phyloP scores from a whole-genome alignment of 1,140 invertebrate species.

The Cecropterus lyciades region DNA sequence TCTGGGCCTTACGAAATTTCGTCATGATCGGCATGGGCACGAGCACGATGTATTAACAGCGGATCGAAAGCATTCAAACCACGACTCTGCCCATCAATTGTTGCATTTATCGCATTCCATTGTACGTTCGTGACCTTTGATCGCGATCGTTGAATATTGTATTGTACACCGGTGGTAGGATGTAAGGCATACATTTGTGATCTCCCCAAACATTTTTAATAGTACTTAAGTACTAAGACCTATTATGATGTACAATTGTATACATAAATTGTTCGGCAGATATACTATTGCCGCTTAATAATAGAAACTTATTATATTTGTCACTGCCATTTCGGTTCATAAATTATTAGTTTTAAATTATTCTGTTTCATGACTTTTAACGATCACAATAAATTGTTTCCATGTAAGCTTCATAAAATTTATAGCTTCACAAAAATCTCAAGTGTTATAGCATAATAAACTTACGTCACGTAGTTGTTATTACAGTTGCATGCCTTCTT shows the following conservation, averaged over 20 bases:
- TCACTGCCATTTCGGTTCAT: no score
- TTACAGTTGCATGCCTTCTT: slow-evolving; percentile 20
- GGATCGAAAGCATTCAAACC: slow-evolving; percentile 46
- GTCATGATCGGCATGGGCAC: slow-evolving; percentile 14
- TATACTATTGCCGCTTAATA: no score
- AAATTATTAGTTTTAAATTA: no score
- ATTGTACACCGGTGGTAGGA: slow-evolving; percentile 8
- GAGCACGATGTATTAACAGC: slow-evolving; percentile 26
- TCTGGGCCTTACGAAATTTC: slow-evolving; percentile 24
- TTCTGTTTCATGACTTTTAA: no score
- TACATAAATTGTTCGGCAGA: no score
- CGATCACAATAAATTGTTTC: no score
- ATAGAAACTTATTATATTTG: no score
- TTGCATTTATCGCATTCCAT: slow-evolving; percentile 61
- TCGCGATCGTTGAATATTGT: slow-evolving; percentile 42
- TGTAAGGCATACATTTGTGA: slow-evolving; percentile 11
- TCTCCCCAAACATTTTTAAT: background rate
- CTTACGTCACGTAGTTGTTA: slow-evolving; percentile 13
- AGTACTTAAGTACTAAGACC: background rate
- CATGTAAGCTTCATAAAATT: no score
- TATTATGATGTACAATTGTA: no score
- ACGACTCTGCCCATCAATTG: slow-evolving; percentile 56
- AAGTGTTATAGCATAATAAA: background rate
- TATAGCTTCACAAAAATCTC: slow-evolving; percentile 2
- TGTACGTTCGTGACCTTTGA: slow-evolving; percentile 64